Evolutionary conservation across 2,888 invertebrate genomes (phyloP).

Genomic region (Drosophila mulleri): DNA sequence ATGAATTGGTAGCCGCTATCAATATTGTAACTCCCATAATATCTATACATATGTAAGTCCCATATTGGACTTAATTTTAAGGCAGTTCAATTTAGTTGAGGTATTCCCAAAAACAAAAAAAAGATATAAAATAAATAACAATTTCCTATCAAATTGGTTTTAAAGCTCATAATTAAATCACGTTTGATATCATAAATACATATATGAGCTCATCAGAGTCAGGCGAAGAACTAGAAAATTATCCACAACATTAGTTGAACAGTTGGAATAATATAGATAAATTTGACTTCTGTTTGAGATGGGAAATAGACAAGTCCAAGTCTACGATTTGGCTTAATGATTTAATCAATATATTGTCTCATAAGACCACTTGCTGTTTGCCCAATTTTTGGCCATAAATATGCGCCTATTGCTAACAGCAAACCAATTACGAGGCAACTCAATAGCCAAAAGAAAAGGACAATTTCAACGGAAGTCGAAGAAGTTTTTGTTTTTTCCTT

Average conservation of each 20-base stretch:
- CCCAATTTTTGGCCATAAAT: conserved; percentile 7
- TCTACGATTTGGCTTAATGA: conserved; percentile 7
- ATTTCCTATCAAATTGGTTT: conserved; percentile 41
- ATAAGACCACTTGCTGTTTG: conserved; percentile 16
- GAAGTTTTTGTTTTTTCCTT: neutral
- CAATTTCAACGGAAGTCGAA: conserved; percentile 24
- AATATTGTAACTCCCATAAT: conserved; percentile 15
- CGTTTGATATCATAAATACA: conserved; percentile 9
- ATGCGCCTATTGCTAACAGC: conserved; percentile 21
- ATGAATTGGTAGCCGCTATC: conserved; percentile 31
- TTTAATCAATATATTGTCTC: conserved; percentile 34
- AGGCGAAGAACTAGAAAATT: conserved; percentile 1
- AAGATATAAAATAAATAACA: neutral
- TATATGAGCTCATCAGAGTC: conserved; percentile 21
- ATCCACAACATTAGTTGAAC: conserved; percentile 15
- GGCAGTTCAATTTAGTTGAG: neutral
- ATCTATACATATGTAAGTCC: conserved; percentile 13
- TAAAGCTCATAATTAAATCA: conserved; percentile 35
- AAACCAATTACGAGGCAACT: conserved; percentile 39
- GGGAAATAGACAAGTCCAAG: conserved; percentile 7
- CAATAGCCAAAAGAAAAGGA: conserved; percentile 17
- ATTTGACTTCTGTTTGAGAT: neutral
- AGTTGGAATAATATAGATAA: neutral
- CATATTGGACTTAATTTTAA: conserved; percentile 12
- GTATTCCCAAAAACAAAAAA: neutral